Base-by-base conservation (phyloP, 2,888 invertebrate genomes). In the Pseudococcus viburni region DNA sequence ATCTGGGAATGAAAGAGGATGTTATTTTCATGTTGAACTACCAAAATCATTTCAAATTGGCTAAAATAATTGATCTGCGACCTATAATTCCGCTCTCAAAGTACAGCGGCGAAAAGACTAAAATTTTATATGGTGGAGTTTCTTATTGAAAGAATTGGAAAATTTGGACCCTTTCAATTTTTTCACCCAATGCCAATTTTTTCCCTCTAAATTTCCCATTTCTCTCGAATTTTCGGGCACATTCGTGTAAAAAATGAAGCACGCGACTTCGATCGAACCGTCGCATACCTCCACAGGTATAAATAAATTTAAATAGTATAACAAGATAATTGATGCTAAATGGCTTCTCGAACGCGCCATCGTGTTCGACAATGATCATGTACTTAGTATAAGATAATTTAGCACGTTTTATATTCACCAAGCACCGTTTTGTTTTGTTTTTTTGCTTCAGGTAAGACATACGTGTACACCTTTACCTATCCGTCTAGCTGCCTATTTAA, bases 321-420 rank as follows among this genome's bases (percentile, higher is more conserved):
- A 73, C 73, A 33, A 73, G 73, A 39, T 73, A 73, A 73, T 73
- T 73, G 39, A 73, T 33, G 73, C 33, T 73, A 73, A 73, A 73
- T 73, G 33, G 73, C 73, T 33, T 73, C 73, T 73, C 33, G 33
- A 33, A 73, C 33, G 33, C 33, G 12, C 33, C 68, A 33, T 73
- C 68, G 68, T 73, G 68, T 33, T 73, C 6, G 33, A 33, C 68
- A 33, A 59, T 59, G 59, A 59, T 64, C 64, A 22, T 64, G 64
- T 64, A 64, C 64, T 9, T 64, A 64, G 9, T 64, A n/a, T 55
- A 64, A 64, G 64, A 64, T 64, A 64, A 64, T 64, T 64, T 64
- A 64, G 64, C 64, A 64, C 64, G 64, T 64, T 64, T 64, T 22
- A 22, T 64, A 64, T 64, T 64, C 64, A 22, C 22, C 64, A 22